Evolutionary conservation across 2,888 invertebrate species (phyloP), one percentile per base, ranked within the genome.

Genomic region (Pachliopta kotzebuea): DNA sequence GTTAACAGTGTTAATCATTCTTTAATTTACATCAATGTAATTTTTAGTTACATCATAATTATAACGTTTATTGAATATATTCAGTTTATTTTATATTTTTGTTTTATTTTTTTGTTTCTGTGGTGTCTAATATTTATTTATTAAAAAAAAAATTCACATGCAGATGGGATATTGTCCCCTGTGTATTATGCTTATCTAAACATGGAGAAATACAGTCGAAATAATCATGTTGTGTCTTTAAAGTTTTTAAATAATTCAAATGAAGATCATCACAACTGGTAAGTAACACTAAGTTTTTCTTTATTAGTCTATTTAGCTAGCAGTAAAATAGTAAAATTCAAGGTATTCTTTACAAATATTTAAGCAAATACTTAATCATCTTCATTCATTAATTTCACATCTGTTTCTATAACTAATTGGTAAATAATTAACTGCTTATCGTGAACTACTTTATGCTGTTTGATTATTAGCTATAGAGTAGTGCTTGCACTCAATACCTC

Each of bases 11-110:
- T 81, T 79, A 75, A 81, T 80, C 79, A 80, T 80, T 59, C 58
- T 64, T 59, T 63, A 20, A 55, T 49, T 58, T 61, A 57, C 80
- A 79, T 85, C 84, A 58, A 61, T 75, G 74, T 76, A 76, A 78
- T 84, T 85, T 86, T 85, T 86, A 86, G 81, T 86, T 86, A 85
- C 76, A 80, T 82, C 78, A 84, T 85, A 86, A 84, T 85, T 84
- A 78, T 87, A 85, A 85, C 83, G 76, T 83, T 86, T 83, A 86
- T 84, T 89, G 82, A 91, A 90, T 91, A 91, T 91, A 91, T 88
- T 88, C 88, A 87, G 87, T 89, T 90, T 91, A 90, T 90, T 91
- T 91, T 85, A 88, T 81, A 76, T 83, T 72, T 84, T 88, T 88
- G 83, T 86, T 89, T 92, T 92, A 83, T 86, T 90, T 86, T 88